Base-by-base conservation (phyloP, 2,888 invertebrate species). In the Phortica magna region DNA sequence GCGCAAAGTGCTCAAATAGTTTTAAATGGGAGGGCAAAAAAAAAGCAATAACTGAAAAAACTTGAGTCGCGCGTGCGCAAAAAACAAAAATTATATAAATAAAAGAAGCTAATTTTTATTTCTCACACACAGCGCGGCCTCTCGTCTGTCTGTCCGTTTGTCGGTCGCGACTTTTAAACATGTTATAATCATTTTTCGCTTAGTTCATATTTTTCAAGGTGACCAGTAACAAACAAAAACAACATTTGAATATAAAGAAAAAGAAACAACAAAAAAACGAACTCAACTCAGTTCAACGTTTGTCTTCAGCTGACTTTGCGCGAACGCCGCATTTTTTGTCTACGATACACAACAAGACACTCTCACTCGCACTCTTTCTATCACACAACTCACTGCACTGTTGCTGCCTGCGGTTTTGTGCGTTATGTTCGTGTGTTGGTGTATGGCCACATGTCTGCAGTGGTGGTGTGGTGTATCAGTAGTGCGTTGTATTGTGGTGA, bases 151-250 rank as follows among this genome's bases (percentile, higher is more conserved):
- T 31, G 31, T 31, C 31, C 5, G 31, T 31, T 4, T 4, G 31
- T 2, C 31, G 31, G 1, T 31, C 31, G 31, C 31, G 31, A 64
- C 22, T 39, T 31, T 39, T 39, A 64, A 64, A 64, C 39, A 64
- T 31, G 22, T 64, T 68, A 43, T 68, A 68, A 68, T 43, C 68
- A 68, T 48, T 43, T 68, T 68, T 68, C 48, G 68, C 68, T 68
- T 68, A 68, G 68, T 68, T 68, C 68, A 68, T 68, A 48, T 41
- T 65, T 55, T 55, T 55, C 55, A 55, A 55, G 17, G n/a, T 55
- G 55, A 17, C n/a, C 55, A 55, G 55, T 17, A 55, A 55, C 14
- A 55, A 55, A 55, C 7, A 31, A 31, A 31, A 31, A 31, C 31
- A 31, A 31, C 0, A 31, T 31, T 31, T 31, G 5, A 31, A 31